Conservation (phyloP, 2,113 vertebrate species). For the Caretta caretta region DNA sequence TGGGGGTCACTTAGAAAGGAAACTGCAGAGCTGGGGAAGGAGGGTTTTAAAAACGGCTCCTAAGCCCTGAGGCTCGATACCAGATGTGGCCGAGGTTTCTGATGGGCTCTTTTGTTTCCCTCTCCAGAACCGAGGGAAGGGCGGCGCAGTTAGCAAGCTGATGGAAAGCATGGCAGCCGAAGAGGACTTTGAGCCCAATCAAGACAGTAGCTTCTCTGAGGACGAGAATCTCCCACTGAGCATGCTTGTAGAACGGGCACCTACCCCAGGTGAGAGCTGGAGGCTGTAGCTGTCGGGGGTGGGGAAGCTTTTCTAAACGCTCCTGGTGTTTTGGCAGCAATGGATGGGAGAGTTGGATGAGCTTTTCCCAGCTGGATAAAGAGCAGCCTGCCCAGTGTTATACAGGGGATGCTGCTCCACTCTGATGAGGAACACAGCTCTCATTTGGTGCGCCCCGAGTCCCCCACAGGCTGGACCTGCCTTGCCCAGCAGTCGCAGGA, state of each 20-base stretch:
- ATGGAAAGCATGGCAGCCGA: constrained; percentile 99
- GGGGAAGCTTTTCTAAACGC: rapidly evolving
- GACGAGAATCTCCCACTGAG: constrained; percentile 88
- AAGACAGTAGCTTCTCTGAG: constrained; percentile 98
- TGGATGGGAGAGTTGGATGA: background rate
- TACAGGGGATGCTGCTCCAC: background rate
- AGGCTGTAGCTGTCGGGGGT: background rate
- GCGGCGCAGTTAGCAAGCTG: constrained; percentile 94
- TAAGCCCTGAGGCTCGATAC: background rate
- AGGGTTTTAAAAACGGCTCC: background rate
- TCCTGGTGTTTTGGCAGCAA: background rate
- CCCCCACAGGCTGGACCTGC: background rate
- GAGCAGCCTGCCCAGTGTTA: background rate
- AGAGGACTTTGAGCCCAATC: constrained; percentile 97
- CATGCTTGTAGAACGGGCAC: constrained; percentile 82
- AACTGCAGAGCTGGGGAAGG: background rate
- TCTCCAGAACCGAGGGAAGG: constrained; percentile 87
- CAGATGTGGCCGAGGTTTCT: background rate
- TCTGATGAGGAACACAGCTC: background rate
- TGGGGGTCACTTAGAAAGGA: background rate
- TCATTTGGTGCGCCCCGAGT: background rate
- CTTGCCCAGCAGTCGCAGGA: background rate
- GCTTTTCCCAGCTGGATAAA: background rate
- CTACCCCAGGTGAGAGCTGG: constrained; percentile 86
- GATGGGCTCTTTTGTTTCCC: background rate